Base-by-base conservation (phyloP, 2,113 vertebrate species). In the Campylorhamphus procurvoides region DNA sequence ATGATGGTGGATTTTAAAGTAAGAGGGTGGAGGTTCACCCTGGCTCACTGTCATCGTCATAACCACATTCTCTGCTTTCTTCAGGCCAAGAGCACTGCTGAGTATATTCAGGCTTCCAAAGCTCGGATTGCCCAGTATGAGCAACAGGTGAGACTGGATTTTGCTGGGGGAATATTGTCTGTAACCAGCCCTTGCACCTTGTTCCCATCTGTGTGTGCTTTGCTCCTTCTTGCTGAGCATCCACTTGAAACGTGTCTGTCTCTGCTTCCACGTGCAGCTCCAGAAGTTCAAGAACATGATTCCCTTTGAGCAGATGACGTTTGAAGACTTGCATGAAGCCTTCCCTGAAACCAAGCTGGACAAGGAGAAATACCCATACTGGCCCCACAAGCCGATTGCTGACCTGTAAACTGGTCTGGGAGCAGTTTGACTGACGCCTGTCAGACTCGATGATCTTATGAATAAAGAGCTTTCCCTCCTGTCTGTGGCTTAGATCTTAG, bases 221-320 rank as follows among this genome's bases (percentile, higher is more conserved):
- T 58, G 42, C 8, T n/a, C 59, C 52, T 28, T 46, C 63, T 37
- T 84, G 75, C 76, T 55, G 14, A 17, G 37, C 28, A 33, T 22
- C 39, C 79, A 49, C 7, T 16, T 31, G 18, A 81, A 42, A 56
- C 16, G 0, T n/a, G 27, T 76, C 87, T 89, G 40, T 93, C 47
- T 74, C 35, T 83, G 24, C 47, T 62, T 56, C 18, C 53, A 20
- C 68, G 76, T 93, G 14, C 95, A 99, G 99, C 96, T 99, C 80
- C 97, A 98, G 80, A 99, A 98, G 89, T 97, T 99, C 64, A 98
- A 56, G 88, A 99, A 55, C 97, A 99, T 99, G 98, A 98, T 99
- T 97, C 99, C 99, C 12, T 99, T 99, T 80, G 99, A 99, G 9
- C 98, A 99, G 98, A 99, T 99, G 99, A 99, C 99, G 1, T 53